Evolutionary conservation across 2,113 vertebrate genomes (phyloP), one percentile per base, ranked within the genome.

Genomic region (Sebastes schlegelii): DNA sequence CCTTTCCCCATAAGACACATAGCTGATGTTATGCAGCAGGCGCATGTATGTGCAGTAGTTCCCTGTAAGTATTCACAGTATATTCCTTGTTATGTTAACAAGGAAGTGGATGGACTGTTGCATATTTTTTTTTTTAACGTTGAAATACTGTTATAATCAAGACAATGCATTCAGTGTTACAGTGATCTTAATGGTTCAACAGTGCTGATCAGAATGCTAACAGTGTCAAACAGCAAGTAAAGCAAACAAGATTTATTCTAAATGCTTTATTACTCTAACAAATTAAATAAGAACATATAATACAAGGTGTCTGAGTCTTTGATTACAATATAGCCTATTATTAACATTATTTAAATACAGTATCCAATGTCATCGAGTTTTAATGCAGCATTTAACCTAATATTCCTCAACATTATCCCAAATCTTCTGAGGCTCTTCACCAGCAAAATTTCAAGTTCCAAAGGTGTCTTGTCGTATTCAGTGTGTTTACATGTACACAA

Each of bases 341-440:
- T 94, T 91, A 94, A 95, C 92, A 95, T 89, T 90, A 95, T 94
- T 94, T 95, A 94, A 95, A 93, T 95, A 96, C 94, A 96, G 95
- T 95, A 94, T 94, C 80, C 74, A 84, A 91, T 87, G 80, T 89
- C 66, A 69, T 74, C 12, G 4, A 57, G 81, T 80, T 86, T 86
- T 82, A 89, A 85, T 83, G 89, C 91, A 92, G 91, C 90, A 77
- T 87, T 86, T 76, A 65, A 84, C 73, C 84, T 55, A 90, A 90
- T 78, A 79, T 21, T 82, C 17, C 80, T 81, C 64, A 76, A 80
- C 74, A 60, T 79, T 79, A 26, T 70, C 72, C 73, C 71, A 85
- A 80, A 74, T 79, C 82, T 78, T 91, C 87, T 34, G 55, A 86
- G 71, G 43, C 34, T 85, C 73, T 81, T 91, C 73, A 78, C 52